These are phyloP conservation scores for Pollenia angustigena DNA, from an alignment of 2,888 invertebrate species.

Conservation along the genomic window DNA sequence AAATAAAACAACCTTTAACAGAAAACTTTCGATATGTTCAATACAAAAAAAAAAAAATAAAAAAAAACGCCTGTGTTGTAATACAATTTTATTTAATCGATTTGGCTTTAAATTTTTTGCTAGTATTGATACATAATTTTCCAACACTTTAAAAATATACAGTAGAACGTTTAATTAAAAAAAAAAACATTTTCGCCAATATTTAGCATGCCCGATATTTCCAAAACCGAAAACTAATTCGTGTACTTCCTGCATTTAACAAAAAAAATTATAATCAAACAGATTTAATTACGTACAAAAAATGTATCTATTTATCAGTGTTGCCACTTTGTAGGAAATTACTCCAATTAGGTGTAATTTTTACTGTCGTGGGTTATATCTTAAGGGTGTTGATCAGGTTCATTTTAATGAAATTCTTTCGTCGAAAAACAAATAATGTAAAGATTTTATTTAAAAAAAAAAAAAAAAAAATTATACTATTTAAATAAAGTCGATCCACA, in stretches of 20 bases:
- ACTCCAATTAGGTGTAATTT: too few relatives aligned
- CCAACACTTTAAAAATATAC: constrained; percentile 39
- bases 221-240: constrained; percentile 10
- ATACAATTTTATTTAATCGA: constrained; percentile 33
- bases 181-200: constrained; percentile 30
- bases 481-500: too few relatives aligned
- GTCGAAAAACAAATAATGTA: too few relatives aligned
- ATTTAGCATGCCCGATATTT: constrained; percentile 61
- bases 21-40: constrained; percentile 17
- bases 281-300: constrained; percentile 10
- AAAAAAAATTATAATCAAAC: constrained; percentile 35
- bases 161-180: constrained; percentile 37
- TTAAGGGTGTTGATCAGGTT: too few relatives aligned
- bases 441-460: too few relatives aligned
- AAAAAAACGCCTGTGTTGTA: not conserved
- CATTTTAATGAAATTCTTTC: too few relatives aligned
- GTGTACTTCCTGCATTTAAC: constrained; percentile 64
- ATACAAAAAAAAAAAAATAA: not conserved
- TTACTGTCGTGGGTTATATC: too few relatives aligned
- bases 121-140: constrained; percentile 36
- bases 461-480: too few relatives aligned
- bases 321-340: too few relatives aligned
- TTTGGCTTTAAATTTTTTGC: not conserved
- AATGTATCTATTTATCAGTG: not conserved
- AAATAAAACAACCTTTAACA: constrained; percentile 51